Conservation (phyloP, 2,797 vertebrate genomes). For the Avahi laniger region DNA sequence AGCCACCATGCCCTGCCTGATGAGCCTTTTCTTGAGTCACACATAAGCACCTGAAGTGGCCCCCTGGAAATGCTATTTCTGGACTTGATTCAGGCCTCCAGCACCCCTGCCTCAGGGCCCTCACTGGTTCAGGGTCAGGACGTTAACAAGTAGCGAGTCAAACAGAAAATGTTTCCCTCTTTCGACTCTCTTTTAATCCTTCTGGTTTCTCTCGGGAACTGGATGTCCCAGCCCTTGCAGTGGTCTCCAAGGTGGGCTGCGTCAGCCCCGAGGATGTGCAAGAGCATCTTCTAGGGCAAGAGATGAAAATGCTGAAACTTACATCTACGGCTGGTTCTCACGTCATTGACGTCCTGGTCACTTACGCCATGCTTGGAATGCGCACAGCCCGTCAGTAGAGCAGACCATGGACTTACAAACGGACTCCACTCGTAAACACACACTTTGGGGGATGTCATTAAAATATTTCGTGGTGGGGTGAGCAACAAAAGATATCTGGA, state of each 20-base stretch:
- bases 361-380: neutral
- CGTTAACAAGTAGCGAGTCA: neutral
- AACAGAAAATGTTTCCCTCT: neutral
- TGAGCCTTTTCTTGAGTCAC: neutral
- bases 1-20: accelerated
- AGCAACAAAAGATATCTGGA: neutral
- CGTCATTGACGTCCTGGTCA: neutral
- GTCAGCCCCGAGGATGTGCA: neutral
- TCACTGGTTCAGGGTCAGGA: neutral
- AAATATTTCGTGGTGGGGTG: neutral
- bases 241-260: neutral
- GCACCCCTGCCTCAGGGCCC: neutral
- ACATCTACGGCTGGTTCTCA: neutral
- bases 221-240: neutral
- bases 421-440: neutral
- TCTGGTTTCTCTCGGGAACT: neutral
- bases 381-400: neutral
- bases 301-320: neutral
- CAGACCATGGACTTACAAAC: neutral
- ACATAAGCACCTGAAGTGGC: neutral
- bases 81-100: neutral
- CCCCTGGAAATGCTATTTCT: neutral
- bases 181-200: neutral
- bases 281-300: neutral
- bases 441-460: neutral